Base-by-base conservation (phyloP, 1,140 invertebrate species). In the Tetramorium simillimum region DNA sequence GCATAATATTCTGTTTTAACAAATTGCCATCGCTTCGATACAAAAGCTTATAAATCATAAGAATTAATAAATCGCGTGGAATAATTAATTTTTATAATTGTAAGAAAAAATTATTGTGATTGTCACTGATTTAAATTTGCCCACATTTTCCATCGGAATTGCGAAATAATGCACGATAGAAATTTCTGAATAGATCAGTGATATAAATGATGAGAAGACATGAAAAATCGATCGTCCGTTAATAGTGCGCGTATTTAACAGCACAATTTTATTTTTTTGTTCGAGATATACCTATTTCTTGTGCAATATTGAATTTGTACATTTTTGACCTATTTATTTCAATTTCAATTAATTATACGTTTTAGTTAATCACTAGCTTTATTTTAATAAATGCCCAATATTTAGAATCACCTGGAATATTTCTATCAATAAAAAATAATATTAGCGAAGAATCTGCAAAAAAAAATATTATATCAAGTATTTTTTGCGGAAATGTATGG, bases 261-360 rank as follows among this genome's bases (percentile, higher is more conserved):
- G n/a, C 0, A 69, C 3, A 33, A 33, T 33, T 46, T 43, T 46
- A 40, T 65, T 65, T 65, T 21, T n/a, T 40, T 65, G 0, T 65
- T 40, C 9, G 7, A 37, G 16, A 40, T 65, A 3, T 43, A n/a
- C n/a, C n/a, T n/a, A 67, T 43, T 65, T 65, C 33, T 65, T 7
- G 0, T 12, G 18, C 18, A 69, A 21, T 46, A 46, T 69, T 69
- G n/a, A 7, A 69, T 24, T 69, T 3, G 12, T 16, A 62, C 33
- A 40, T 0, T 65, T 65, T 67, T 46, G 0, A 43, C 14, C n/a
- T 40, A 37, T n/a, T 43, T 43, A 46, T 67, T 43, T 67, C 43
- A 40, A 46, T 67, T 43, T 67, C 43, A 40, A 37, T 65, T 65
- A 65, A 67, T 43, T 67, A n/a, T 43, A 43, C 12, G n/a, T 67